Evolutionary conservation across 2,797 vertebrate genomes (phyloP), one percentile per base, ranked within the genome.

Genomic region (Sternotherus odoratus): DNA sequence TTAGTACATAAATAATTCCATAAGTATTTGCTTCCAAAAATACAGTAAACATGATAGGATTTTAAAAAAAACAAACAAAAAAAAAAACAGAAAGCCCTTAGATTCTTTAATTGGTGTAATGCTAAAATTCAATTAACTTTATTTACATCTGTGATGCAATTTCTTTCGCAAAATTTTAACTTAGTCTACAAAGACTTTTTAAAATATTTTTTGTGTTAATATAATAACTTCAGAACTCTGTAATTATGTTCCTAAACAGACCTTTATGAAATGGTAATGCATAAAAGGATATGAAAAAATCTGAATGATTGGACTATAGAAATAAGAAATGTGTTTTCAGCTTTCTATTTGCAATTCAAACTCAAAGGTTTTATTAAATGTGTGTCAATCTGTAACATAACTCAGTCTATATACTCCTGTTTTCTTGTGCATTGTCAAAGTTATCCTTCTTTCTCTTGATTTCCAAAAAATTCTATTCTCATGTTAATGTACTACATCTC

Each of bases 401-500:
- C 56, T 84, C n/a, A 83, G 81, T 91, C 72, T 86, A 75, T 19
- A 48, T 53, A 69, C 91, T 82, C 87, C 2, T 39, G 74, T 86
- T 96, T 87, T 33, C 74, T 24, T 78, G 85, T 82, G 77, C 87
- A 46, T 49, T 53, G 86, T 77, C 75, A 95, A 93, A 95, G 19
- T 2, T 43, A 78, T 79, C 23, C 24, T n/a, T 56, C 81, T 90
- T 30, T 78, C 86, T 92, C 77, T 48, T 77, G 80, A 96, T 0
- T 92, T 92, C 91, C 86, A 92, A 88, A 33, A 93, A 92, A 83
- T 94, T 83, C 43, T 30, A 88, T 96, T 96, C 77, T 94, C 86
- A 96, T 93, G 46, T 92, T 96, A 97, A 97, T 93, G 39, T 53
- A 78, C 92, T 90, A 95, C 79, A 93, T 89, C 74, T 80, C 51